Evolutionary conservation across 2,888 invertebrate species (phyloP).

Genomic region (Ophraella communa): DNA sequence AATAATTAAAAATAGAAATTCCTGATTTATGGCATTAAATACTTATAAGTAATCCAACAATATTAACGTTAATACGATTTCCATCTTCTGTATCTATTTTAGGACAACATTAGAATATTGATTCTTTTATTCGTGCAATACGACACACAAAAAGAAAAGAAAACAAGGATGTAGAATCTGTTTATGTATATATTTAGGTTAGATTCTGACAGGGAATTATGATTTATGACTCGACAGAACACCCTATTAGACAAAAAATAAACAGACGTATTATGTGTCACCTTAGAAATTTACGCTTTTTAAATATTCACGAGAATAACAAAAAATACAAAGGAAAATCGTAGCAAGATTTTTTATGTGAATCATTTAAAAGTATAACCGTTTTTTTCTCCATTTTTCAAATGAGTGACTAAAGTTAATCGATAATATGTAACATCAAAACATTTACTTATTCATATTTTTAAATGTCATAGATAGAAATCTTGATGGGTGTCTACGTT

Average conservation of each 20-base stretch:
- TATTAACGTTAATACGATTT: no score
- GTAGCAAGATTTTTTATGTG: background rate
- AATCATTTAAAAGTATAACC: slow-evolving; percentile 36
- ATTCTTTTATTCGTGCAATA: background rate
- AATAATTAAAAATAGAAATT: no score
- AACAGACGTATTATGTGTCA: background rate
- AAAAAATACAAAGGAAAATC: no score
- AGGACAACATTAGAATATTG: no score
- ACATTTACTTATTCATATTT: no score
- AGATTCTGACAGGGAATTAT: background rate
- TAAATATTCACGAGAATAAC: background rate
- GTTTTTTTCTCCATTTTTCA: no score
- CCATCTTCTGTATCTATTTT: background rate
- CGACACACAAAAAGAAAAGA: background rate
- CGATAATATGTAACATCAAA: no score
- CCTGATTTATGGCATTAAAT: no score
- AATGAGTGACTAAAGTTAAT: no score
- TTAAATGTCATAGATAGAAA: no score
- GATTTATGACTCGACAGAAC: background rate
- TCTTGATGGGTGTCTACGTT: no score
- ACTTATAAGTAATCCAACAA: no score
- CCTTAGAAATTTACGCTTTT: background rate
- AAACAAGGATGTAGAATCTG: background rate
- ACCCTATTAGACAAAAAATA: background rate
- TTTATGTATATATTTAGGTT: background rate